These are phyloP conservation scores for Peromyscus leucopus DNA, from an alignment of 2,113 vertebrate species.

Conservation along the genomic window DNA sequence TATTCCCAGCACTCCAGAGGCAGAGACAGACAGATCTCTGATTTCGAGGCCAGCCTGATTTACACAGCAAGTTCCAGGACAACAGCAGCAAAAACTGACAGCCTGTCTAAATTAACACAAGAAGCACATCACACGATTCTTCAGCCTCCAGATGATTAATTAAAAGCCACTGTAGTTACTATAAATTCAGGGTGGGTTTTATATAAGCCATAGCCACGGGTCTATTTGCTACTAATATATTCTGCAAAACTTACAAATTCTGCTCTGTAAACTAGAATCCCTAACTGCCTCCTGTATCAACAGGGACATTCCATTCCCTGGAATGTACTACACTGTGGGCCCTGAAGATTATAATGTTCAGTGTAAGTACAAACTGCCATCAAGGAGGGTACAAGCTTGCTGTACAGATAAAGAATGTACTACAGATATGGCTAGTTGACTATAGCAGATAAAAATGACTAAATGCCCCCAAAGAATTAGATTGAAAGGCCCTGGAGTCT, in stretches of 20 bases:
- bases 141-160: slow-evolving; percentile 45
- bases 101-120: slow-evolving; percentile 20
- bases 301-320: slow-evolving; percentile 19
- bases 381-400: slow-evolving; percentile 18
- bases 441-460: slow-evolving; percentile 40
- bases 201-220: background rate
- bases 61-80: background rate
- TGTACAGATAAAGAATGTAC: slow-evolving; percentile 14
- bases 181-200: slow-evolving; percentile 53
- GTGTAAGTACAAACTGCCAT: background rate
- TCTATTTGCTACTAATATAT: slow-evolving; percentile 38
- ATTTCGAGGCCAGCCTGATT: background rate
- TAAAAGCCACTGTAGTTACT: slow-evolving; percentile 40
- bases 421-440: background rate
- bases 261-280: slow-evolving; percentile 31
- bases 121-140: slow-evolving; percentile 2
- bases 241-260: slow-evolving; percentile 37
- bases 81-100: slow-evolving; percentile 18
- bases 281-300: slow-evolving; percentile 20
- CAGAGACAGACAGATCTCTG: background rate
- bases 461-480: slow-evolving; percentile 51
- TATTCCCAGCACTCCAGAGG: background rate
- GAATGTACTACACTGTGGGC: background rate
- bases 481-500: slow-evolving; percentile 15
- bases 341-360: slow-evolving; percentile 39